Evolutionary conservation across 1,140 invertebrate genomes (phyloP).

Genomic region (Apis laboriosa): DNA sequence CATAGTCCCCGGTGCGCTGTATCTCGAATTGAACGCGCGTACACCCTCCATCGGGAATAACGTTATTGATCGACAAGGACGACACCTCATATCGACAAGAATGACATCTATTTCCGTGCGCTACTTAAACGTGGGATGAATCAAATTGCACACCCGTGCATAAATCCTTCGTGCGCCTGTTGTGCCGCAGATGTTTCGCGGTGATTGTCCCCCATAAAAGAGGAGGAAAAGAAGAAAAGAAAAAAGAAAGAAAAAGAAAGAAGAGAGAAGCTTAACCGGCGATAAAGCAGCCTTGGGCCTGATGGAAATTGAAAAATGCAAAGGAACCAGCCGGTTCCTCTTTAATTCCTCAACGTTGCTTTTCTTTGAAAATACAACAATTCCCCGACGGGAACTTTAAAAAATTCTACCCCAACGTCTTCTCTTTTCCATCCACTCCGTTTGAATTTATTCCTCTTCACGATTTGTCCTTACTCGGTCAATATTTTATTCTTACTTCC

Average conservation of each 20-base stretch:
- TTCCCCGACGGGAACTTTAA: not conserved
- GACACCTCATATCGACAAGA: slow-evolving; percentile 54
- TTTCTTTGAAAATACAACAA: slow-evolving; percentile 1
- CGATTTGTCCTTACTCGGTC: no score
- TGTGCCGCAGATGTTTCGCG: slow-evolving; percentile 64
- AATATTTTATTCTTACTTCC: no score
- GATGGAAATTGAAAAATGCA: slow-evolving; percentile 67
- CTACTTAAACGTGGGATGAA: slow-evolving; percentile 60
- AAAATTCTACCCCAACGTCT: not conserved
- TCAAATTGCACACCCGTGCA: slow-evolving; percentile 52
- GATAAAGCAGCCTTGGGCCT: slow-evolving; percentile 53
- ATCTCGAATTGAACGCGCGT: slow-evolving; percentile 51
- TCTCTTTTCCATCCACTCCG: not conserved
- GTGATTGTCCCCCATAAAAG: slow-evolving; percentile 64
- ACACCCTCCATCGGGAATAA: slow-evolving; percentile 56
- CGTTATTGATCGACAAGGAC: slow-evolving; percentile 60
- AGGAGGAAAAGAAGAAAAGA: not conserved
- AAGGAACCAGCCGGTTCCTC: slow-evolving; percentile 36
- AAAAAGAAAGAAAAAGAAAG: slow-evolving; percentile 42
- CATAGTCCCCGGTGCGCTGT: slow-evolving; percentile 21
- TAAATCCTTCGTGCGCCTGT: slow-evolving; percentile 47
- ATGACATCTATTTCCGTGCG: slow-evolving; percentile 62
- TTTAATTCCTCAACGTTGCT: not conserved
- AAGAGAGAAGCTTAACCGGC: slow-evolving; percentile 27
- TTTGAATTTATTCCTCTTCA: no score